Evolutionary conservation across 2,888 invertebrate species (phyloP), one percentile per base, ranked within the genome.

Genomic region (Tipula vernalis): DNA sequence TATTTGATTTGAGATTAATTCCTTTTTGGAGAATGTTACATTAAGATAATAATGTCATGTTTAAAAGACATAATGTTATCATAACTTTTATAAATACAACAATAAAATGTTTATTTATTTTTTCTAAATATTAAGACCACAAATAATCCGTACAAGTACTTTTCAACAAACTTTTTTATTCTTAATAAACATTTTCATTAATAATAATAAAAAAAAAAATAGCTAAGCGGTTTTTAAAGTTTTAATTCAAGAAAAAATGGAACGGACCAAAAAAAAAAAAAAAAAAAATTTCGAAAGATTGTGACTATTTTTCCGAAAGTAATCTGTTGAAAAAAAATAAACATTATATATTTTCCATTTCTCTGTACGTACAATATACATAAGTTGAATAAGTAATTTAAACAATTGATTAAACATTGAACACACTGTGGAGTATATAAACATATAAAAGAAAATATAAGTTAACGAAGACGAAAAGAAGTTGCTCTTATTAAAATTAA

Each of bases 41-140:
- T 71, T 71, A 71, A 71, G 71, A 71, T 71, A 71, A 71, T 71
- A 71, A 71, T 71, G 71, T 71, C 71, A 71, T 71, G 71, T 71
- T 71, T 18, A 71, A 71, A 71, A 28, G 71, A 71, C 71, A 71
- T 71, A 28, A 28, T 71, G 71, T 71, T 71, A 71, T 71, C 71
- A 71, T 71, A 28, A 71, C 28, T 71, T 71, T 71, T 3, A 10
- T 71, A 71, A 10, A 47, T 47, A 47, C 13, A 41, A 47, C 12
- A 28, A 28, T 28, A 28, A 28, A 28, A 39, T 39, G 1, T 51
- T n/a, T 51, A 51, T n/a, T n/a, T 6, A n/a, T 51, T 51, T 28
- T 28, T 3, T 71, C 3, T 71, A 71, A n/a, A 10, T 10, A 71
- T 71, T 28, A 28, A 28, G 10, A 71, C 5, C 15, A 51, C 51